Base-by-base conservation (phyloP, 2,797 vertebrate species). In the Anas capensis region DNA sequence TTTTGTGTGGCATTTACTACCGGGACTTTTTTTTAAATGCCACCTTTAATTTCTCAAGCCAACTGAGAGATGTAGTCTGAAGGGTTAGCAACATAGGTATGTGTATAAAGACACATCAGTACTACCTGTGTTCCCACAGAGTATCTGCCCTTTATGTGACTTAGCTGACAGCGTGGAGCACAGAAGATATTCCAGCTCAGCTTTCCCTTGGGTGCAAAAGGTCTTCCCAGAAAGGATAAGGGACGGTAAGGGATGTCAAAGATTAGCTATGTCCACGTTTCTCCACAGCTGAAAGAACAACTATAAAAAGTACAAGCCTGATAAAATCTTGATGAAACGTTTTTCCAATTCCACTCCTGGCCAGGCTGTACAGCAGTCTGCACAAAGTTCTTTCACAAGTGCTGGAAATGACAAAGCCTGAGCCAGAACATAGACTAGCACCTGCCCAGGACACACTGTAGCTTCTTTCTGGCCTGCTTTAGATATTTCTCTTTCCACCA, bases 141-240 rank as follows among this genome's bases (percentile, higher is more conserved):
- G 8, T 9, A 38, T 58, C 44, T 65, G 27, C 17, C 58, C 36
- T 70, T 26, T 34, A 8, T 46, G 15, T 11, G 31, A 66, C 46
- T 72, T 54, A 31, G 42, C 42, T 44, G 42, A 44, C 42, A 44
- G 42, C 1, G 8, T 44, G 42, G 42, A 70, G 10, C 29, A 73
- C 51, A 49, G 86, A 65, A 77, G 4, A 3, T 26, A 54, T 23
- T 69, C 11, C 14, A 58, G 27, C 14, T 56, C 61, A 78, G 26
- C 15, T 10, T n/a, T 34, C 8, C 46, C 0, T 0, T 23, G 18
- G 6, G 18, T 13, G 8, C n/a, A 62, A 64, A 80, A 33, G 11
- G 14, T 79, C 31, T 48, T 48, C 29, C 15, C 36, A 40, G 31
- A 64, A 75, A 77, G 19, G 31, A 90, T 44, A 42, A 42, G 42